Base-by-base conservation (phyloP, 2,888 invertebrate genomes). In the Leistus spinibarbis region DNA sequence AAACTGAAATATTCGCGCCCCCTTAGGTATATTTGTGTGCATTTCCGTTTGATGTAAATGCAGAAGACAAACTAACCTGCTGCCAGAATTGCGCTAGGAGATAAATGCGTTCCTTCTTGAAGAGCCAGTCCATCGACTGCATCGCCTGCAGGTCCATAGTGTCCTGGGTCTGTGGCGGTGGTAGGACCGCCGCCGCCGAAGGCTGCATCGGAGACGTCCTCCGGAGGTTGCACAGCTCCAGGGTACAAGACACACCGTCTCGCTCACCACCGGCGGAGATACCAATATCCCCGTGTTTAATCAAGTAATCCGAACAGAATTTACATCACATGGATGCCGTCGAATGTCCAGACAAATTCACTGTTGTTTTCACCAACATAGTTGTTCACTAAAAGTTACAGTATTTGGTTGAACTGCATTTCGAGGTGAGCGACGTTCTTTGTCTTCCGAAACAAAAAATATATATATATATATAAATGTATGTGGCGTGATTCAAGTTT, bases 61-160 rank as follows among this genome's bases (percentile, higher is more conserved):
- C n/a, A n/a, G n/a, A n/a, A n/a, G n/a, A n/a, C n/a, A 40, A 66
- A 84, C 91, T 91, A 89, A 96, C 96, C 95, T 96, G 96, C 94
- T 96, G 96, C 95, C 96, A 96, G 89, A 96, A 96, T 88, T 96
- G 96, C 86, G 95, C 95, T 86, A 96, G 91, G 86, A 96, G 90
- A 89, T 95, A 96, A 89, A 96, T 95, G 88, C 94, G 90, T 89
- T 96, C 95, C 90, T 96, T 96, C 91, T 95, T 95, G 91, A 95
- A 95, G 87, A 96, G 92, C 95, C 96, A 96, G 91, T 96, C 95
- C 95, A 96, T 95, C 86, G 95, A 95, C 91, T 95, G 95, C 92
- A 95, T 94, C 88, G 95, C 92, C 91, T 94, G 94, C 89, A 95
- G 92, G 91, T 95, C 95, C 91, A 95, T 94, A 90, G 93, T 93